Base-by-base conservation (phyloP, 2,797 vertebrate species). In the Salmo trutta region DNA sequence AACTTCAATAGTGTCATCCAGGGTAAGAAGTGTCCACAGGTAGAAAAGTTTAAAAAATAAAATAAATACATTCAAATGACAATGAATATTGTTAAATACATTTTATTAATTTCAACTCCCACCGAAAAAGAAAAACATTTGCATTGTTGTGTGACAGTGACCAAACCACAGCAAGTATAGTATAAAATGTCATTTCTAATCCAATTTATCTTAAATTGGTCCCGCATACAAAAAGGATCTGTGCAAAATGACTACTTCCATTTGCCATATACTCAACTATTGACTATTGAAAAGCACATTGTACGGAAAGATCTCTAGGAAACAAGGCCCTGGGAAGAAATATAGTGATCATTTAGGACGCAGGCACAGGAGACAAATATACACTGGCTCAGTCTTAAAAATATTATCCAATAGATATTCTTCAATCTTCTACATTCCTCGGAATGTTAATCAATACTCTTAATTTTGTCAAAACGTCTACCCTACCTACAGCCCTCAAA, bases 141-240 rank as follows among this genome's bases (percentile, higher is more conserved):
- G 16, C 71, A 54, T 72, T 54, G 29, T 66, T 66, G 16, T 66
- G 27, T 31, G 41, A 73, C 14, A 71, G 71, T 51, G 62, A 52
- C 41, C 31, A 64, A 77, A 68, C 33, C 21, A 54, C 5, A 3
- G 77, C 54, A 75, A 12, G 41, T 47, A 84, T 78, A 77, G 56
- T 83, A 80, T 62, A 88, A 90, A 87, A 84, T 71, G 19, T 83
- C 78, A 88, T 91, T 82, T 73, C 41, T 5, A 79, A 70, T 76
- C 67, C 65, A 31, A 19, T 19, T 79, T 66, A 74, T 71, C 54
- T 65, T 17, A 14, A 66, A 41, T 73, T 65, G 36, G 8, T 72
- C 82, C 29, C 77, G 33, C 70, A 79, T 56, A 67, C 51, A 74
- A 36, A 77, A 64, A 62, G 62, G 71, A 71, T 79, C 24, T 24